Conservation (phyloP, 2,113 vertebrate genomes). For the Zingel zingel region DNA sequence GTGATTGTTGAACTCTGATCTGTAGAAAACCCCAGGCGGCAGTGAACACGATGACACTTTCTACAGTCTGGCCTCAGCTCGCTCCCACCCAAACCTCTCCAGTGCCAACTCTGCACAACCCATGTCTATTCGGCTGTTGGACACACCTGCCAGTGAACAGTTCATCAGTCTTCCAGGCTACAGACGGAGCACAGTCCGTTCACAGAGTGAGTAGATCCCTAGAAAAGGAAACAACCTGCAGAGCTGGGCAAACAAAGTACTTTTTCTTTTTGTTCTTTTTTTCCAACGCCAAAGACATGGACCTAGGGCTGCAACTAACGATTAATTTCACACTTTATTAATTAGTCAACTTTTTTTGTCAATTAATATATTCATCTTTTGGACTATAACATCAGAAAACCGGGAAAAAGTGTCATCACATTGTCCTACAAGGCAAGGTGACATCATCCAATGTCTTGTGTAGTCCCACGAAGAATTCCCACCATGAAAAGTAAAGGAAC, state of each 20-base stretch:
- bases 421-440: not conserved
- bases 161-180: conserved; percentile 92
- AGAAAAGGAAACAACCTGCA: not conserved
- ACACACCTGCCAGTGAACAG: conserved; percentile 76
- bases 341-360: not conserved
- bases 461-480: too few species aligned
- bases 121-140: conserved; percentile 74
- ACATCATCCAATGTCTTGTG: not conserved
- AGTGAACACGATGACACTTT: conserved; percentile 82
- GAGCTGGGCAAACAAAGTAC: not conserved
- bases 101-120: conserved; percentile 54
- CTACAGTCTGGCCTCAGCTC: conserved; percentile 80
- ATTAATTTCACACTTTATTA: not conserved
- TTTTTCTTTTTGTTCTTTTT: too few species aligned
- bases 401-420: not conserved
- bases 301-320: too few species aligned
- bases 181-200: conserved; percentile 85
- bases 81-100: conserved; percentile 79
- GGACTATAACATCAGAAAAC: not conserved
- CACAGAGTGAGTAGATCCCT: conserved; percentile 73
- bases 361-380: not conserved
- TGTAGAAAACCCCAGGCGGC: conserved; percentile 83
- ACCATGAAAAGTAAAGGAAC: too few species aligned
- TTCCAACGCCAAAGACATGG: too few species aligned
- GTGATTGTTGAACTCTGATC: conserved; percentile 11